Conservation (phyloP, 2,888 invertebrate genomes). For the Drosophila niveifrons region DNA sequence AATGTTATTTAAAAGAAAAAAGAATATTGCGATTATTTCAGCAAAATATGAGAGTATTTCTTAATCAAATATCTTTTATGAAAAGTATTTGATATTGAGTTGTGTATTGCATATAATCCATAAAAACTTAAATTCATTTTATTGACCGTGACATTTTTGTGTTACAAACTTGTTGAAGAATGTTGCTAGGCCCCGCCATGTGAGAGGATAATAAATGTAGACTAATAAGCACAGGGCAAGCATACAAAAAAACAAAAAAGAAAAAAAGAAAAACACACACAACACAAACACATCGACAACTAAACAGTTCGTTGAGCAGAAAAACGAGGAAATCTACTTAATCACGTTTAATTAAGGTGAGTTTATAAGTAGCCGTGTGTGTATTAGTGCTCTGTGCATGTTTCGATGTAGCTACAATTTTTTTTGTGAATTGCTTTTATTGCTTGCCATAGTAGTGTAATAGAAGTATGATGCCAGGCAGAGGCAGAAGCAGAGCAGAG, state of each 20-base stretch:
- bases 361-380: conserved; percentile 69
- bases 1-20: too few species aligned
- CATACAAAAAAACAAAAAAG: conserved; percentile 22
- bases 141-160: not conserved
- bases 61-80: too few species aligned
- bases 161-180: conserved; percentile 39
- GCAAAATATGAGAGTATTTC: too few species aligned
- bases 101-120: too few species aligned
- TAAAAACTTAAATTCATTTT: not conserved
- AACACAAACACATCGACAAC: conserved; percentile 66
- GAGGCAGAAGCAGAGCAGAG: too few species aligned
- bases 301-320: conserved; percentile 78
- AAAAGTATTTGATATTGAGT: too few species aligned
- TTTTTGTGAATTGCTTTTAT: conserved; percentile 76
- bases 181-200: conserved; percentile 11
- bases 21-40: too few species aligned
- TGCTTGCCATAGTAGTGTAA: conserved; percentile 36
- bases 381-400: conserved; percentile 34
- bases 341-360: conserved; percentile 83
- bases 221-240: conserved; percentile 60
- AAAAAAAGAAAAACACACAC: conserved; percentile 21
- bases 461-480: conserved; percentile 11
- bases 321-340: conserved; percentile 81
- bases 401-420: conserved; percentile 45
- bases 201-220: conserved; percentile 54